These are phyloP conservation scores for Oreochromis mossambicus DNA, from an alignment of 2,797 vertebrate species.

Conservation along the genomic window DNA sequence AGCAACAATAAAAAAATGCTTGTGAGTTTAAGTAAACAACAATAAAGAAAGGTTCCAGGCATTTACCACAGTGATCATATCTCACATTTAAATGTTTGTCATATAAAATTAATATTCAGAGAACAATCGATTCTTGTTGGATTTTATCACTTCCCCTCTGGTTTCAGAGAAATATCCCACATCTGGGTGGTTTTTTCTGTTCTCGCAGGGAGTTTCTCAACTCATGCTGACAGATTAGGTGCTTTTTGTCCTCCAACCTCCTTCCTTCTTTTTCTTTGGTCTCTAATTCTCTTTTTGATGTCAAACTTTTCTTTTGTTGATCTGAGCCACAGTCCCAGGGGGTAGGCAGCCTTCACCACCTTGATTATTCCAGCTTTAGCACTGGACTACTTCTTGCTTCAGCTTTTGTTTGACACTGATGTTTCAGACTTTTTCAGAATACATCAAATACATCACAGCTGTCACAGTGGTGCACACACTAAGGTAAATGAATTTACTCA, in stretches of 20 bases:
- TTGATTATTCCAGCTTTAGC: background rate
- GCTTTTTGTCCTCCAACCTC: background rate
- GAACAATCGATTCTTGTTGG: background rate
- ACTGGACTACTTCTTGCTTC: background rate
- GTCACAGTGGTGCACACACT: background rate
- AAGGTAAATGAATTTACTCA: background rate
- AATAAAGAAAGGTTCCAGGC: background rate
- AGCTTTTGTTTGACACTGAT: background rate
- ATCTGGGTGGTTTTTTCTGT: background rate
- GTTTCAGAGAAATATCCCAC: background rate
- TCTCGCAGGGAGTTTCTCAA: background rate
- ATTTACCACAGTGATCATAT: background rate
- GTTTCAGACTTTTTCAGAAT: background rate
- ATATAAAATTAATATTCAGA: background rate
- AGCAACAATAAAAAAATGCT: background rate
- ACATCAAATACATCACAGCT: background rate
- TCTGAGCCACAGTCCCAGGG: background rate
- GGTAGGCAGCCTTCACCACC: background rate
- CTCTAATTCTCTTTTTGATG: background rate
- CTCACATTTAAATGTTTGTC: background rate
- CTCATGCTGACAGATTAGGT: background rate
- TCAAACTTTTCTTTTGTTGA: background rate
- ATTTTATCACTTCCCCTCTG: background rate
- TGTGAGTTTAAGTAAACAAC: background rate
- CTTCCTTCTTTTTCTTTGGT: background rate